Evolutionary conservation across 2,888 invertebrate species (phyloP), one percentile per base, ranked within the genome.

Genomic region (Drosophila prostipennis): DNA sequence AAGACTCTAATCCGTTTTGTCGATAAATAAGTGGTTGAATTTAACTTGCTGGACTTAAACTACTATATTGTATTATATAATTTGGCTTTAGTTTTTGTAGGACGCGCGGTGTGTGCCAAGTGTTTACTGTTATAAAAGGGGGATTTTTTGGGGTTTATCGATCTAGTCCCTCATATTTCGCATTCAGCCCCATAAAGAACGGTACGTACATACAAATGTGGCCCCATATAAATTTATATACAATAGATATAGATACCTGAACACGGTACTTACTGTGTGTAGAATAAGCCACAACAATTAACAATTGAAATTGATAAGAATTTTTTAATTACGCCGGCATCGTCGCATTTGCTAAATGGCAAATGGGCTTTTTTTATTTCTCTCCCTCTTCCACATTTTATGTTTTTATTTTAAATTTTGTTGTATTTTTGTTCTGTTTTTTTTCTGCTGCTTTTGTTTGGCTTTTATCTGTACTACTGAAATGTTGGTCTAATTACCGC

Each of bases 281-380:
- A 16, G 19, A 23, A 11, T 49, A 34, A 52, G 79, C 71, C 51
- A 60, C 68, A 77, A 74, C 80, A 85, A 85, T 82, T 85, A 79
- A 79, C 82, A 77, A 80, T 80, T 85, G 78, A 68, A 85, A 81
- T 77, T 69, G 72, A 72, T 65, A 65, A 65, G 65, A 65, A 65
- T 14, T 63, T 79, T 85, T 81, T 74, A 81, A 85, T 82, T 79
- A 77, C 77, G 82, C 77, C 74, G 79, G 72, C 72, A 65, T 70
- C 64, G 64, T 56, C 23, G 65, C 46, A 37, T 29, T 49, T n/a
- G 34, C 55, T 34, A 36, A 60, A 42, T 43, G 43, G 34, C 23
- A 59, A 51, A 42, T 36, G 36, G 19, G 34, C 45, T 56, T 37
- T 11, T 26, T 26, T 19, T 26, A 26, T 26, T 26, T 16, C 8